Percentiles rank a stretch among this genome's conserved stretches.
Evolutionary conservation across 2,888 invertebrate genomes (phyloP).

Genomic region (Rhagonycha lutea): DNA sequence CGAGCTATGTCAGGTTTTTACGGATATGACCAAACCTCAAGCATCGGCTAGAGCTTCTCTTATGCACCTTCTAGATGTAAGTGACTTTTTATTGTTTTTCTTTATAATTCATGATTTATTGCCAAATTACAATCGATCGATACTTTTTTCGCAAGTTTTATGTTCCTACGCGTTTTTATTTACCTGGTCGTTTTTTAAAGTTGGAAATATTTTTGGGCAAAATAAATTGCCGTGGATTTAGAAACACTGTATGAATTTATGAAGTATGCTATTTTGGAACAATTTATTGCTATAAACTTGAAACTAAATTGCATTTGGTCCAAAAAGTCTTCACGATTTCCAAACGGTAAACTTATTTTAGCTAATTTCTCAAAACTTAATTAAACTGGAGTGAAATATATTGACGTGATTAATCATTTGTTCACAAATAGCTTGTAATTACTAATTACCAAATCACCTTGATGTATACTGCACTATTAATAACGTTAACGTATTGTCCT

Average conservation of each 20-base stretch:
- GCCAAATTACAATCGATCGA: not conserved
- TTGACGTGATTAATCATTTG: not conserved
- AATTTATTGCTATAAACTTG: not conserved
- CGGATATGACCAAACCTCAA: slow-evolving; percentile 62
- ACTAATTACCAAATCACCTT: not conserved
- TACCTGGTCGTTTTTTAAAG: not conserved
- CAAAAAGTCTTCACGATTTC: not conserved
- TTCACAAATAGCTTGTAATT: not conserved
- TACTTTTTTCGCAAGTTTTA: not conserved
- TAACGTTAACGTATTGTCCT: not conserved
- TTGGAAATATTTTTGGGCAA: not conserved
- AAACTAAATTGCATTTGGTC: not conserved
- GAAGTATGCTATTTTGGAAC: not conserved
- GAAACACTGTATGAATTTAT: not conserved
- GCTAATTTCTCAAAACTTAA: not conserved
- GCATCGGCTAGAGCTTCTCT: slow-evolving; percentile 60
- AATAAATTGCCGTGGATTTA: not conserved
- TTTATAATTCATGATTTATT: not conserved
- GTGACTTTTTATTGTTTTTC: slow-evolving; percentile 42
- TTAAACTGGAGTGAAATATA: not conserved
- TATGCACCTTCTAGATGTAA: slow-evolving; percentile 65
- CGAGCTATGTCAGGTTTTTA: slow-evolving; percentile 59
- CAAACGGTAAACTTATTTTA: not conserved
- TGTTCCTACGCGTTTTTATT: not conserved
- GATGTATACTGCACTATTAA: not conserved